Percentiles rank a stretch among this genome's conserved stretches.
These are phyloP conservation scores for Mormyrus proboscirostris DNA, from an alignment of 2,797 vertebrate species.

Conservation along the genomic window DNA sequence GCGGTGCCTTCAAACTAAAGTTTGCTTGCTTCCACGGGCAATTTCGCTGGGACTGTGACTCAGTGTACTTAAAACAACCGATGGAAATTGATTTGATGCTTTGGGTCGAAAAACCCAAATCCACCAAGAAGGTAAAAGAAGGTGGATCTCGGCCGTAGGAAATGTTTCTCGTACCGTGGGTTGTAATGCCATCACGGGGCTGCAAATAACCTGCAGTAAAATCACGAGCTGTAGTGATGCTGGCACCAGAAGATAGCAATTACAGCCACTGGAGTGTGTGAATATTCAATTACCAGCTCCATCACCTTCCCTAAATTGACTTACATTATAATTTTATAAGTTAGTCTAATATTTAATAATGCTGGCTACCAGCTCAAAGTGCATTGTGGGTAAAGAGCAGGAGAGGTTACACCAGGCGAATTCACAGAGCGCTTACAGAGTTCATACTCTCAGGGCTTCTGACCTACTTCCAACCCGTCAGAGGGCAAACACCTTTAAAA, in stretches of 20 bases:
- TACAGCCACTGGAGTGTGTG: conserved; percentile 6
- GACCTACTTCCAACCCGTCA: conserved; percentile 41
- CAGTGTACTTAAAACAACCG: conserved; percentile 8
- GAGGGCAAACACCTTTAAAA: conserved; percentile 38
- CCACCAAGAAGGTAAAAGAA: neutral
- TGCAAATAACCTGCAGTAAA: neutral
- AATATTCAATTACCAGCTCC: conserved; percentile 17
- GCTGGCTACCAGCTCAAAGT: neutral
- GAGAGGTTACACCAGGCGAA: neutral
- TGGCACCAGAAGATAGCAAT: conserved; percentile 13
- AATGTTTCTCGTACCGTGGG: neutral
- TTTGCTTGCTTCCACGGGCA: conserved; percentile 9
- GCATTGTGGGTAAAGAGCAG: neutral
- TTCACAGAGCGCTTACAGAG: neutral
- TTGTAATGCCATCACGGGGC: conserved; percentile 3
- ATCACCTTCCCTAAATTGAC: neutral
- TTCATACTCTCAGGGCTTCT: conserved; percentile 15
- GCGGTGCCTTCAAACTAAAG: neutral
- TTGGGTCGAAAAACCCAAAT: neutral
- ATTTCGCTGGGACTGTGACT: conserved; percentile 16
- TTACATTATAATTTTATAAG: conserved; percentile 17
- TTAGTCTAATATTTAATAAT: conserved; percentile 5
- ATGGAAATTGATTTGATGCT: conserved; percentile 15
- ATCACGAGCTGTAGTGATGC: neutral
- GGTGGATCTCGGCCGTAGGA: neutral